Conservation (phyloP, 2,888 invertebrate species). For the Catocala nupta region DNA sequence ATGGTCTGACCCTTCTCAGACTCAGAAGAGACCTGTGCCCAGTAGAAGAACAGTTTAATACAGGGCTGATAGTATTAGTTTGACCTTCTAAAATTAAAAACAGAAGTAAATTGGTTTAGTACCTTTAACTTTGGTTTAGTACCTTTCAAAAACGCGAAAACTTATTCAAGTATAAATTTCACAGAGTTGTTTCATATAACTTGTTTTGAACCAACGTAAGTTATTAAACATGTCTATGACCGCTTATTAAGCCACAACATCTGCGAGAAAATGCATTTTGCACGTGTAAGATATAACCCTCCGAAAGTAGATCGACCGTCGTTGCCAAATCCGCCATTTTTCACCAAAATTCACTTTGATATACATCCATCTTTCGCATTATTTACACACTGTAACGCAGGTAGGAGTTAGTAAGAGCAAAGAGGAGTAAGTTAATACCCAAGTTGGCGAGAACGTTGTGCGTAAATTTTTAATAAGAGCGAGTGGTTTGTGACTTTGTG, state of each 20-base stretch:
- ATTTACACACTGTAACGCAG: constrained; percentile 20
- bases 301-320: not conserved
- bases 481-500: constrained; percentile 51
- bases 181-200: no score
- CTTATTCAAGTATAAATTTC: no score
- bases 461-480: constrained; percentile 66
- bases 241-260: constrained; percentile 11
- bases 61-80: no score
- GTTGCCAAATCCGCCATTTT: constrained; percentile 29
- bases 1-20: no score
- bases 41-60: no score
- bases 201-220: not conserved
- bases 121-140: no score
- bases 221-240: not conserved
- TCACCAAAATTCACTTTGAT: constrained; percentile 47
- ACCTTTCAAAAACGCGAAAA: no score
- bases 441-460: constrained; percentile 26
- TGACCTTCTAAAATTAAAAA: no score
- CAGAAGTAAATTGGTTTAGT: no score
- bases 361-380: constrained; percentile 31
- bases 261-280: constrained; percentile 11
- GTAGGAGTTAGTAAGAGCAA: constrained; percentile 7
- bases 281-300: constrained; percentile 9
- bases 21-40: no score
- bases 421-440: constrained; percentile 9